phyloP scores from a whole-genome alignment of 2,113 vertebrate species.

The Coracopsis vasa region DNA sequence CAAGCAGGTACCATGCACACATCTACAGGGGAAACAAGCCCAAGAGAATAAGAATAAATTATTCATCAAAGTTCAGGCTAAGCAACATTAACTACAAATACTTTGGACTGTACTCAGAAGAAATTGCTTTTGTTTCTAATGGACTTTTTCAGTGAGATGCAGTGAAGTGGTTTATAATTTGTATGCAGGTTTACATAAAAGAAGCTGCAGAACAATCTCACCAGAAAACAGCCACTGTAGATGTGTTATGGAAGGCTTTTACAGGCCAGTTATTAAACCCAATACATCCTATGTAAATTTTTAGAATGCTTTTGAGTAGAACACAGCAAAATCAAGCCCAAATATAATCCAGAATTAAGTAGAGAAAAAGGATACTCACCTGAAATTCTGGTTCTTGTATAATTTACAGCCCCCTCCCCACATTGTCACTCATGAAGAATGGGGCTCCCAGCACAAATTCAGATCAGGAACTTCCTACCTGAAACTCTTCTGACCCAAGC shows the following conservation, averaged over 20 bases:
- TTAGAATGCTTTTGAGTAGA: constrained; percentile 20
- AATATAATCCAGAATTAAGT: background rate
- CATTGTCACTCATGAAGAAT: background rate
- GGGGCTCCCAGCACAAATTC: constrained; percentile 30
- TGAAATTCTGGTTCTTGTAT: background rate
- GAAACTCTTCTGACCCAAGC: background rate
- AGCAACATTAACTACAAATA: constrained; percentile 60
- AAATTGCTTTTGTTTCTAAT: constrained; percentile 51
- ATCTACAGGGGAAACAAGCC: constrained; percentile 76
- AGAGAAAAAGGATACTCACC: background rate
- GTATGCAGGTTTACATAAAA: background rate
- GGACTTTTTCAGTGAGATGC: background rate
- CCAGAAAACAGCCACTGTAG: constrained; percentile 66
- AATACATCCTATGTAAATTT: background rate
- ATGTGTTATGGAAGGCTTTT: constrained; percentile 70
- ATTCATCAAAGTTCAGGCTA: constrained; percentile 64
- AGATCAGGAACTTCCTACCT: constrained; percentile 1
- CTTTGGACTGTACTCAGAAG: constrained; percentile 50
- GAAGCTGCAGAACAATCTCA: background rate
- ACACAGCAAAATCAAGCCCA: background rate
- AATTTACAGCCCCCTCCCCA: background rate
- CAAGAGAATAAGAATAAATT: constrained; percentile 44
- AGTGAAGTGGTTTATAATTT: constrained; percentile 22
- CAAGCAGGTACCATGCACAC: constrained; percentile 91
- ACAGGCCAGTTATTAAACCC: background rate